Percentiles rank a stretch among this genome's conserved stretches.
phyloP scores from a whole-genome alignment of 2,888 invertebrate genomes.

The Sarcophaga variegata region DNA sequence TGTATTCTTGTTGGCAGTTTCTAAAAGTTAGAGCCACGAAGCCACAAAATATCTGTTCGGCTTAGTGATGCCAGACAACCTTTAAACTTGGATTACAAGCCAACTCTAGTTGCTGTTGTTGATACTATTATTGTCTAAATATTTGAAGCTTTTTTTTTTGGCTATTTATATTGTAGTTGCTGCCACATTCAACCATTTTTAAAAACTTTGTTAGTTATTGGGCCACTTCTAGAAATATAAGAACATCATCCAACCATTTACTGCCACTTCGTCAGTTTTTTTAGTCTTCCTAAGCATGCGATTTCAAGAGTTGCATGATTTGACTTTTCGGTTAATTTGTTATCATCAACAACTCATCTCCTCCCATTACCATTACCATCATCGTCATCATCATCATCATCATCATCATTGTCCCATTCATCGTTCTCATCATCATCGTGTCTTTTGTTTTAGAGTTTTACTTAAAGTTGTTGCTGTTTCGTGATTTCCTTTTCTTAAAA shows the following conservation, averaged over 20 bases:
- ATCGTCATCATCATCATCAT: constrained; percentile 5
- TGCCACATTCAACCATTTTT: constrained; percentile 37
- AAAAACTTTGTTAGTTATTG: constrained; percentile 50
- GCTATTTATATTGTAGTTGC: not conserved
- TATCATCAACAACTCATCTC: constrained; percentile 73
- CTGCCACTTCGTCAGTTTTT: constrained; percentile 53
- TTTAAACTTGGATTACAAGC: constrained; percentile 36
- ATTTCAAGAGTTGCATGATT: constrained; percentile 71
- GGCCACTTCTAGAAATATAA: constrained; percentile 31
- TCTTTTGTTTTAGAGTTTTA: constrained; percentile 49
- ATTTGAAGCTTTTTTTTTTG: constrained; percentile 1
- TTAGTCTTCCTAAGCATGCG: constrained; percentile 42
- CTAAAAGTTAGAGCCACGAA: constrained; percentile 44
- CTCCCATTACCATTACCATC: constrained; percentile 71
- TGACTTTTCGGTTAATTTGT: constrained; percentile 73
- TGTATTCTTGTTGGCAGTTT: constrained; percentile 49
- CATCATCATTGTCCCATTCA: not conserved
- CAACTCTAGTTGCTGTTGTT: not conserved
- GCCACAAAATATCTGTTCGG: not conserved
- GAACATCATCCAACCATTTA: constrained; percentile 31
- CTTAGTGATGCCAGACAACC: constrained; percentile 38
- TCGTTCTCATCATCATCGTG: constrained; percentile 39
- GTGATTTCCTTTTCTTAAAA: constrained; percentile 43
- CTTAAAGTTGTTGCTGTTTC: constrained; percentile 46
- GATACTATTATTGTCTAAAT: constrained; percentile 32